These are phyloP conservation scores for Heliocidaris tuberculata DNA, from an alignment of 35 echinoderm and acorn worm species.

Conservation along the genomic window DNA sequence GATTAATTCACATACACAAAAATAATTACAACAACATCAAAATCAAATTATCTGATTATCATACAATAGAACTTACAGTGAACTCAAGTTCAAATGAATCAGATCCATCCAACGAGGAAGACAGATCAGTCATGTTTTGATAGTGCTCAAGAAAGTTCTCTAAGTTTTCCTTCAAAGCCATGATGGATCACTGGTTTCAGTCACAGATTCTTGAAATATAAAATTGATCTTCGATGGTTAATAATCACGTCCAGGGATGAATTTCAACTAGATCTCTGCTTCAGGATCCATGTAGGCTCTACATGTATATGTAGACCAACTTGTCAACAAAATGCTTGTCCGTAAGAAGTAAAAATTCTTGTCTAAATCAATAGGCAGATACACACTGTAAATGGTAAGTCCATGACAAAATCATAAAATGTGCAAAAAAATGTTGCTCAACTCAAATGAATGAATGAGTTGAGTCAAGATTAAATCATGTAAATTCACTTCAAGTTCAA, in stretches of 20 bases:
- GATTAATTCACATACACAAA: not conserved
- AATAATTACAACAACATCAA: not conserved
- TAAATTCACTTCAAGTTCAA: no score
- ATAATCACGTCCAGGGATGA: not conserved
- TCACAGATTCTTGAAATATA: not conserved
- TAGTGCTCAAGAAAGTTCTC: constrained; percentile 20
- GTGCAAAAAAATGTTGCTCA: no score
- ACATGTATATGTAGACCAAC: not conserved
- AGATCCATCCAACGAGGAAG: constrained; percentile 20
- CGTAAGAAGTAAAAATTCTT: not conserved
- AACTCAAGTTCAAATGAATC: constrained; percentile 37
- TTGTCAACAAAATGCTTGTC: no score
- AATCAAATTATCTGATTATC: not conserved
- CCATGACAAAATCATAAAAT: no score
- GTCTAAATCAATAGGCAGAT: no score
- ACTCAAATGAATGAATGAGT: no score
- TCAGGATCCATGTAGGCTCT: not conserved
- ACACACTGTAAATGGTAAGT: no score
- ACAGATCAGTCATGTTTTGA: constrained; percentile 15
- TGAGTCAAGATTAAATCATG: no score
- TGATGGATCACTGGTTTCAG: not conserved
- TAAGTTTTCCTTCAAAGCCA: constrained; percentile 26
- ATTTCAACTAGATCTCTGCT: not conserved
- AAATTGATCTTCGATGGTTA: not conserved
- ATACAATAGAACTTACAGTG: not conserved